Evolutionary conservation across 64 coral and sea anemone species (phyloP).

Genomic region (Pocillopora damicornis): DNA sequence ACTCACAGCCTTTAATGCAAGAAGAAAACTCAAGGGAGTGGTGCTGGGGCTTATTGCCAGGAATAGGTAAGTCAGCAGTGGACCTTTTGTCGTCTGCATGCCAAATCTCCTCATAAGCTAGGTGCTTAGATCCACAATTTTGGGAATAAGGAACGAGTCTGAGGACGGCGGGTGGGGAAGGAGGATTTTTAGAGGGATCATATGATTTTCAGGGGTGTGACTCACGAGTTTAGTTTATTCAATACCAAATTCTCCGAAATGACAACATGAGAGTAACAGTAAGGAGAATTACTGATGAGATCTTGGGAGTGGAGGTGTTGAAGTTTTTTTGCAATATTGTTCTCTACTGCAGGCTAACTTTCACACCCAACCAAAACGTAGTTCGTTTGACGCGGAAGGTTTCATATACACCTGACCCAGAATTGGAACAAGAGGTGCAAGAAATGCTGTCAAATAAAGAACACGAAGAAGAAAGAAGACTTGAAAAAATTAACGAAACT

Average conservation of each 20-base stretch:
- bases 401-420: conserved; percentile 45
- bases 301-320: no score
- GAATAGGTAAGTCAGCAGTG: conserved; percentile 29
- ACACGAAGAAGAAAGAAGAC: conserved; percentile 22
- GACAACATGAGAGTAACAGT: no score
- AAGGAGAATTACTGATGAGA: no score
- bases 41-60: conserved; percentile 67
- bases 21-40: conserved; percentile 59
- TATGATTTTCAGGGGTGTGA: no score
- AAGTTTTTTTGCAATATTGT: no score
- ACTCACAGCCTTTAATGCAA: conserved; percentile 71
- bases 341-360: conserved; percentile 26
- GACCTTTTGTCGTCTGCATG: background rate
- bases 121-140: no score
- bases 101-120: no score
- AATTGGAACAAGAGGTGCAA: conserved; percentile 32
- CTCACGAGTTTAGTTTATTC: no score
- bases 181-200: no score
- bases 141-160: no score
- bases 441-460: conserved; percentile 46
- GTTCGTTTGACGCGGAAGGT: conserved; percentile 40
- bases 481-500: conserved; percentile 34
- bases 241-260: no score
- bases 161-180: no score
- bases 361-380: conserved; percentile 23